A percentile compares a stretch with the other conserved stretches of the same genome.
These are phyloP conservation scores for Pseudochromis fuscus DNA, from an alignment of 2,797 vertebrate species.

Conservation along the genomic window DNA sequence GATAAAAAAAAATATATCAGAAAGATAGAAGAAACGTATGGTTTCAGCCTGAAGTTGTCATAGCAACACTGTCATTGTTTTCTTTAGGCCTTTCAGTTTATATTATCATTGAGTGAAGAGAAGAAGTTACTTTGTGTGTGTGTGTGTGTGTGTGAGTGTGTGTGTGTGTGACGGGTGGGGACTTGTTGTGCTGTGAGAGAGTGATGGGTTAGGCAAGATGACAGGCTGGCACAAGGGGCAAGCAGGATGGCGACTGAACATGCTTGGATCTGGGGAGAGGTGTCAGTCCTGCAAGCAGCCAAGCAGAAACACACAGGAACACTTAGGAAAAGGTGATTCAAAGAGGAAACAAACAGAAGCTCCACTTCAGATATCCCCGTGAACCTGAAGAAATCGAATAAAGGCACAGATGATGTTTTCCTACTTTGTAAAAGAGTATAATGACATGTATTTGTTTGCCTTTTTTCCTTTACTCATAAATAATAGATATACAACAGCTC, in stretches of 20 bases:
- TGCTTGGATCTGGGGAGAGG: conserved; percentile 81
- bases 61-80: conserved; percentile 67
- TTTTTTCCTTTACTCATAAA: not conserved
- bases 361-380: conserved; percentile 59
- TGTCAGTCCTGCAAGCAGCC: conserved; percentile 82
- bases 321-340: conserved; percentile 77
- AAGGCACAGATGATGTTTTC: not conserved
- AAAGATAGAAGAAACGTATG: conserved; percentile 21
- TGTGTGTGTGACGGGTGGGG: conserved; percentile 68
- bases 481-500: not conserved
- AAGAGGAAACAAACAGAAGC: conserved; percentile 74
- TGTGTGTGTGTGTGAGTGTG: conserved; percentile 31
- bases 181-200: conserved; percentile 78
- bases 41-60: conserved; percentile 62
- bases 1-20: no score
- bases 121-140: conserved; percentile 53
- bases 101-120: conserved; percentile 58
- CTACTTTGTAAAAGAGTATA: not conserved
- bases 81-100: conserved; percentile 63
- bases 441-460: not conserved
- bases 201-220: conserved; percentile 80
- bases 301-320: conserved; percentile 79
- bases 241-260: conserved; percentile 81
- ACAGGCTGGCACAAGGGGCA: conserved; percentile 82
- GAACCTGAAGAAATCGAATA: conserved; percentile 33